Evolutionary conservation across 2,888 invertebrate species (phyloP).

Genomic region (Drosophila stalkeri): DNA sequence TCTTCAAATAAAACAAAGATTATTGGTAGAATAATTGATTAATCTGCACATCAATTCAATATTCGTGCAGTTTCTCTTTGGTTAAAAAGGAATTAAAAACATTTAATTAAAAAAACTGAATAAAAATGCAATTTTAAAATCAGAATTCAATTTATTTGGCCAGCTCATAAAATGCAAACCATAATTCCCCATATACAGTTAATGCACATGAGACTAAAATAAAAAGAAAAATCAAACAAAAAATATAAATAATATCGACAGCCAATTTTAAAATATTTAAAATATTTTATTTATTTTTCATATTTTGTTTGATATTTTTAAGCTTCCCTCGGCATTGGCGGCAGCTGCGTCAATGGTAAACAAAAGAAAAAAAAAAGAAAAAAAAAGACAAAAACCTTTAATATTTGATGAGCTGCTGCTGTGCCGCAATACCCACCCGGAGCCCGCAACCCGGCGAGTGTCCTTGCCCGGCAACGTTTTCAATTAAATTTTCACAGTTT

Average conservation of each 20-base stretch:
- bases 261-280: slow-evolving; percentile 36
- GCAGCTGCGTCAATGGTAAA: slow-evolving; percentile 51
- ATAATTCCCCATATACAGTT: slow-evolving; percentile 6
- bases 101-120: not conserved
- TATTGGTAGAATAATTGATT: not conserved
- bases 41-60: not conserved
- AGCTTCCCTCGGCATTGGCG: slow-evolving; percentile 15
- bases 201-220: slow-evolving; percentile 15
- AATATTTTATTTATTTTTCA: slow-evolving; percentile 23
- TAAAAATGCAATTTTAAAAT: not conserved
- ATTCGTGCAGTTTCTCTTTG: not conserved
- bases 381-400: slow-evolving; percentile 38
- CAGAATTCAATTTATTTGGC: not conserved
- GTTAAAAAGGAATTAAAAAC: not conserved
- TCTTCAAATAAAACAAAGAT: not conserved
- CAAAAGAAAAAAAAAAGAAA: slow-evolving; percentile 24
- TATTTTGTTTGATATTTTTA: slow-evolving; percentile 18
- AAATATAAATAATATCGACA: slow-evolving; percentile 24
- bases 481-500: slow-evolving; percentile 79
- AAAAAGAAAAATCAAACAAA: not conserved
- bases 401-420: slow-evolving; percentile 66
- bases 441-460: slow-evolving; percentile 25
- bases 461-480: slow-evolving; percentile 54
- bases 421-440: not conserved
- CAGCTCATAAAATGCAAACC: not conserved